A percentile compares a stretch with the other conserved stretches of the same genome.
Conservation (phyloP, 2,888 invertebrate genomes). For the Laothoe populi region DNA sequence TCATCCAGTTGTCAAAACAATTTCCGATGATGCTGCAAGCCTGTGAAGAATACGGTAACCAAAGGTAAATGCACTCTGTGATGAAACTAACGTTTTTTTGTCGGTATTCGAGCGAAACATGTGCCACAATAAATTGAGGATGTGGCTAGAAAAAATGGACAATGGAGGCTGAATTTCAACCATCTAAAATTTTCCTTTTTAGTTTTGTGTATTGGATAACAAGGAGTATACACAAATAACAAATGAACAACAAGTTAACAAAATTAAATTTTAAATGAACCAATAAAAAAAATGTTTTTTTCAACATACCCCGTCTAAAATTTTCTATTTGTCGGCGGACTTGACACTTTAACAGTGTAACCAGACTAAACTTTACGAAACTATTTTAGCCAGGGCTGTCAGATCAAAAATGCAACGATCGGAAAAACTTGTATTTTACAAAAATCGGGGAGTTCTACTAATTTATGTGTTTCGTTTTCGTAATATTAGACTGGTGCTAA, state of each 20-base stretch:
- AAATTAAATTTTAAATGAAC: slow-evolving; percentile 8
- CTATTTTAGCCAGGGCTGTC: too few relatives aligned
- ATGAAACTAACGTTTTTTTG: slow-evolving; percentile 67
- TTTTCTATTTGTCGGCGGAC: slow-evolving; percentile 35
- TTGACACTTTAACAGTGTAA: slow-evolving; percentile 39
- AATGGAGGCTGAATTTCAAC: slow-evolving; percentile 61
- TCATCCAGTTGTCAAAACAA: slow-evolving; percentile 47
- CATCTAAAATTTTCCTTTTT: neutral
- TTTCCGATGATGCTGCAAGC: slow-evolving; percentile 42
- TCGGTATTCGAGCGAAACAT: slow-evolving; percentile 77
- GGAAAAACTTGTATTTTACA: too few relatives aligned
- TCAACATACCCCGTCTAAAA: slow-evolving; percentile 42
- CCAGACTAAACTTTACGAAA: neutral
- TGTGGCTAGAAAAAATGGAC: slow-evolving; percentile 82
- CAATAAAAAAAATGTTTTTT: slow-evolving; percentile 22
- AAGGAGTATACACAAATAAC: neutral
- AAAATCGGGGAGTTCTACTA: too few relatives aligned
- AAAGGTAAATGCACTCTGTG: slow-evolving; percentile 63
- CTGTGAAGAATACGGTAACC: slow-evolving; percentile 56
- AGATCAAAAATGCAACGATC: too few relatives aligned
- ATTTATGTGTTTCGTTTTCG: too few relatives aligned
- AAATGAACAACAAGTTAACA: neutral
- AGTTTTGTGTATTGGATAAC: neutral
- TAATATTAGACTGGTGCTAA: too few relatives aligned
- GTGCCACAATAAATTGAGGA: slow-evolving; percentile 81